Percentiles rank a stretch among this genome's conserved stretches.
phyloP scores from a whole-genome alignment of 35 echinoderm and acorn worm genomes.

The Amphiura filiformis region DNA sequence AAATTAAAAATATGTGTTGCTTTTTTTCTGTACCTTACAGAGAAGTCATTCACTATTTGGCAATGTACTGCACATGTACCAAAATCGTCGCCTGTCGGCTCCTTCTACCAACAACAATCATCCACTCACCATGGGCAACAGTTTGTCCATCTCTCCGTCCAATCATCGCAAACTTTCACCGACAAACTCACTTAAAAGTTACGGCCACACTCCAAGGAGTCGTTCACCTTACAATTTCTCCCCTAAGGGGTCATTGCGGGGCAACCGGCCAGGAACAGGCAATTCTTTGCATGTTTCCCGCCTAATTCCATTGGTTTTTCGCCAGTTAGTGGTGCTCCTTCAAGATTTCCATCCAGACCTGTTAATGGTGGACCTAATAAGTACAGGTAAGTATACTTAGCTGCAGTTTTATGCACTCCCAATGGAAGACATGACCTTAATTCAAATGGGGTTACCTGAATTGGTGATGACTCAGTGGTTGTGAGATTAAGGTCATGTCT shows the following conservation, averaged over 20 bases:
- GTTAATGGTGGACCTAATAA: slow-evolving; percentile 23
- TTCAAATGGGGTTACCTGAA: too few relatives aligned
- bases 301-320: slow-evolving; percentile 82
- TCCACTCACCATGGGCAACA: slow-evolving; percentile 57
- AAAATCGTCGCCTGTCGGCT: slow-evolving; percentile 86
- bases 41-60: slow-evolving; percentile 96
- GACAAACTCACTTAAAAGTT: slow-evolving; percentile 90
- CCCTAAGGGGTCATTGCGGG: slow-evolving; percentile 51
- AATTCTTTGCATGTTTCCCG: slow-evolving; percentile 81
- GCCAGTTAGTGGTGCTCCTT: slow-evolving; percentile 40
- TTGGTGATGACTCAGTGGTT: too few relatives aligned
- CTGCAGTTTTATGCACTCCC: too few relatives aligned
- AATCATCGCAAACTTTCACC: slow-evolving; percentile 92
- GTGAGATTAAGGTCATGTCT: too few relatives aligned
- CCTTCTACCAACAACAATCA: slow-evolving; percentile 57
- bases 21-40: slow-evolving; percentile 58
- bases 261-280: slow-evolving; percentile 23
- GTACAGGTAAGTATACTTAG: slow-evolving; percentile 28
- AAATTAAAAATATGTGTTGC: too few relatives aligned
- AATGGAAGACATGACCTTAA: too few relatives aligned
- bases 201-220: slow-evolving; percentile 69
- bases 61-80: slow-evolving; percentile 83
- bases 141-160: slow-evolving; percentile 75
- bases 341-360: slow-evolving; percentile 40
- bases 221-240: slow-evolving; percentile 75